phyloP scores from a whole-genome alignment of 2,113 vertebrate genomes.

The Butorides virescens region DNA sequence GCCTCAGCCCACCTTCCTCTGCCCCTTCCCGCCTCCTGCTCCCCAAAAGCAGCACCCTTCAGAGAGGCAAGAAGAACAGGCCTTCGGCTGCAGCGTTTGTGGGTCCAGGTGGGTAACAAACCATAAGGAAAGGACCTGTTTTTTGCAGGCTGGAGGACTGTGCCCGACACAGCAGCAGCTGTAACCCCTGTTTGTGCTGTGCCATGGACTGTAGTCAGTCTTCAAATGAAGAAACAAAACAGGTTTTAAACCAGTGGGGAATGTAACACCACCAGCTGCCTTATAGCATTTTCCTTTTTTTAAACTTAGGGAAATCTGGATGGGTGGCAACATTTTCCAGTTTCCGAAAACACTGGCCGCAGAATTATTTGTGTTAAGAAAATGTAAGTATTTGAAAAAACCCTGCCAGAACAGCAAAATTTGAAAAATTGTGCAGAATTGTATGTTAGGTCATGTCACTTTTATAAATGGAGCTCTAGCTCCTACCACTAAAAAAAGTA shows the following conservation, averaged over 20 bases:
- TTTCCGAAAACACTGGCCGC: neutral
- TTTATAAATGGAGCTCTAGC: neutral
- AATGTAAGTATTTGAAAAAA: neutral
- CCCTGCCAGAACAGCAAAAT: neutral
- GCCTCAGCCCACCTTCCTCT: neutral
- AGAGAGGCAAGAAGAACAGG: neutral
- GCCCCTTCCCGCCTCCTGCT: neutral
- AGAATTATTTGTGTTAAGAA: neutral
- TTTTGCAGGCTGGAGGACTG: neutral
- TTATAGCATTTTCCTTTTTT: neutral
- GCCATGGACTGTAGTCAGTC: too few species aligned
- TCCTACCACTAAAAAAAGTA: neutral
- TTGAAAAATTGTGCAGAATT: neutral
- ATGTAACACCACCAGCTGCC: neutral
- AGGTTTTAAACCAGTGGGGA: neutral
- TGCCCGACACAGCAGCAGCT: neutral
- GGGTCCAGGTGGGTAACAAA: neutral
- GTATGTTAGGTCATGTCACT: neutral
- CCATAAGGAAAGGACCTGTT: accelerated
- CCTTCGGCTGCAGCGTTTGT: neutral
- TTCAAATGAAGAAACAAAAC: neutral
- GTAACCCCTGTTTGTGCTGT: accelerated
- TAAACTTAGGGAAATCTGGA: neutral
- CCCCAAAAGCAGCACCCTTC: neutral
- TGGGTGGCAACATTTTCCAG: neutral